phyloP scores from a whole-genome alignment of 1,140 invertebrate genomes.

The Neodiprion lecontei region DNA sequence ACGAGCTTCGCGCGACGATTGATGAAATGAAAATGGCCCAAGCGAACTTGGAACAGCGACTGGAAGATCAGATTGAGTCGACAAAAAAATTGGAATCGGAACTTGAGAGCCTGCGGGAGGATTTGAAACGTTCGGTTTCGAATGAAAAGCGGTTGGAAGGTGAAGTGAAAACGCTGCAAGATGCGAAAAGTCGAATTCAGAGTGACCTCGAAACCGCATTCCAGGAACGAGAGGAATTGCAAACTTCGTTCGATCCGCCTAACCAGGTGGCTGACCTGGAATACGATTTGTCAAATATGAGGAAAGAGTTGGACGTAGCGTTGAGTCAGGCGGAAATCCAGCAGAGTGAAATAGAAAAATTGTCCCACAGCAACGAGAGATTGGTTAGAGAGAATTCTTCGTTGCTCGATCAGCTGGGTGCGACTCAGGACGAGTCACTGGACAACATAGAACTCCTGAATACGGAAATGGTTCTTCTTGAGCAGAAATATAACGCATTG shows the following conservation, averaged over 20 bases:
- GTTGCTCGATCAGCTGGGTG: slow-evolving; percentile 43
- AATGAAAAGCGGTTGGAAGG: slow-evolving; percentile 41
- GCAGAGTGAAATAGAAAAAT: slow-evolving; percentile 29
- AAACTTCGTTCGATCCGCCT: slow-evolving; percentile 37
- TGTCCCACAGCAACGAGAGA: slow-evolving; percentile 41
- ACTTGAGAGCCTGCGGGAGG: slow-evolving; percentile 37
- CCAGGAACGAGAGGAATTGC: slow-evolving; percentile 42
- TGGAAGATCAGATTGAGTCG: slow-evolving; percentile 40
- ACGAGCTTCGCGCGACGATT: slow-evolving; percentile 39
- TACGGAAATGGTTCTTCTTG: slow-evolving; percentile 53
- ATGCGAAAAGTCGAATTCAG: slow-evolving; percentile 40
- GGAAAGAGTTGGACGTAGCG: slow-evolving; percentile 44
- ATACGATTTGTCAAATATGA: slow-evolving; percentile 48
- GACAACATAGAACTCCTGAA: slow-evolving; percentile 57
- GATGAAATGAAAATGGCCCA: slow-evolving; percentile 27
- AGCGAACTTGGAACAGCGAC: slow-evolving; percentile 33
- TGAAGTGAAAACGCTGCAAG: slow-evolving; percentile 31
- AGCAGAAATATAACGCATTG: slow-evolving; percentile 59
- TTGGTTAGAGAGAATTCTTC: slow-evolving; percentile 43
- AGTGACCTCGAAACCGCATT: slow-evolving; percentile 47
- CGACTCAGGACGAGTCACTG: slow-evolving; percentile 42
- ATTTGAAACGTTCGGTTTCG: slow-evolving; percentile 33
- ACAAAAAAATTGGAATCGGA: slow-evolving; percentile 47
- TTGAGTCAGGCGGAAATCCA: slow-evolving; percentile 31
- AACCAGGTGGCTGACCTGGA: slow-evolving; percentile 44